phyloP scores from a whole-genome alignment of 1,140 invertebrate genomes.

The Gonatopus flavifemur region DNA sequence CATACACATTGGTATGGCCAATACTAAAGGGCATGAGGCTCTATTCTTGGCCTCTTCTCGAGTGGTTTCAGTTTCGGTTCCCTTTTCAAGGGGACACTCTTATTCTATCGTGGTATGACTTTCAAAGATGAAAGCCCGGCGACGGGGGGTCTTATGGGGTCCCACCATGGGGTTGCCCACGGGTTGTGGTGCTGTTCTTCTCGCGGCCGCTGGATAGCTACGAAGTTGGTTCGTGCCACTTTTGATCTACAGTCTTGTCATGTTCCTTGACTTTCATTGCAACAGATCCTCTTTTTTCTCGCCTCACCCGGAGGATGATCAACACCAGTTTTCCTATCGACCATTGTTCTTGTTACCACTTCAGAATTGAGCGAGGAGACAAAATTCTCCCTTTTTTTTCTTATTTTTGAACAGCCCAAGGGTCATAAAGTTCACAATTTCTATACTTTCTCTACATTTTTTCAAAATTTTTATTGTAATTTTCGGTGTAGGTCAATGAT shows the following conservation, averaged over 20 bases:
- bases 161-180: conserved; percentile 23
- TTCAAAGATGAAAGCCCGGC: conserved; percentile 38
- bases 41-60: conserved; percentile 27
- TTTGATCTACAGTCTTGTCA: conserved; percentile 25
- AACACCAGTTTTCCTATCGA: too few relatives aligned
- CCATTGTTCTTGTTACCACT: too few relatives aligned
- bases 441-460: too few relatives aligned
- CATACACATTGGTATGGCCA: too few relatives aligned
- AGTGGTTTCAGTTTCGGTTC: conserved; percentile 37
- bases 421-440: too few relatives aligned
- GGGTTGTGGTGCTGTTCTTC: conserved; percentile 19
- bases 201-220: too few relatives aligned
- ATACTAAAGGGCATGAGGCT: conserved; percentile 23
- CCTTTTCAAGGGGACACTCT: conserved; percentile 23
- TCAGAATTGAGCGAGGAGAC: too few relatives aligned
- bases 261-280: conserved; percentile 39
- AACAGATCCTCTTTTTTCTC: conserved; percentile 35
- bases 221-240: conserved; percentile 34
- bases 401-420: too few relatives aligned
- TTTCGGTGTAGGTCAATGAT: too few relatives aligned
- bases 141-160: conserved; percentile 34
- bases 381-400: too few relatives aligned
- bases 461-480: too few relatives aligned
- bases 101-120: conserved; percentile 36
- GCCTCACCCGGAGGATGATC: too few relatives aligned